Percentiles rank a stretch among this genome's conserved stretches.
These are phyloP conservation scores for Cephus pygmeus DNA, from an alignment of 2,888 invertebrate genomes.

Conservation along the genomic window DNA sequence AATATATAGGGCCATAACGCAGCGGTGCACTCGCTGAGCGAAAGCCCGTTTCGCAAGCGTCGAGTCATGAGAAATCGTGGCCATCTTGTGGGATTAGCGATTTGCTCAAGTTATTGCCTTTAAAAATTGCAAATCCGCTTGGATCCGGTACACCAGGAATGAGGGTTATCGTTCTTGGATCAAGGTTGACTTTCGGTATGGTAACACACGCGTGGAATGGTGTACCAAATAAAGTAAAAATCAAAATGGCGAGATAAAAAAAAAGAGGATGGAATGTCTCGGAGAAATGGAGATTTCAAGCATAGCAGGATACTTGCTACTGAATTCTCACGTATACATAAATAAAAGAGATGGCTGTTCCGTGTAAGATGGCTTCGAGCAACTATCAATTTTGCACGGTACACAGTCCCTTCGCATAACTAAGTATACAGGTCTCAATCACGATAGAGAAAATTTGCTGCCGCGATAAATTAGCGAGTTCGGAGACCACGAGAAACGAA, in stretches of 20 bases:
- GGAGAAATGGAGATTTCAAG: not conserved
- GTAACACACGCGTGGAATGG: not conserved
- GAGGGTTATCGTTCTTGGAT: slow-evolving; percentile 12
- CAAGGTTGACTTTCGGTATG: slow-evolving; percentile 6
- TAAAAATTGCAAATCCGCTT: slow-evolving; percentile 43
- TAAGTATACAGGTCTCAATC: not conserved
- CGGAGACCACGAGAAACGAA: slow-evolving; percentile 45
- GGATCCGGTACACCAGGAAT: not conserved
- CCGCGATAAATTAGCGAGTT: not conserved
- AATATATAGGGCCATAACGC: slow-evolving; percentile 46
- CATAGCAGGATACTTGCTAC: not conserved
- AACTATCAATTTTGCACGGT: not conserved
- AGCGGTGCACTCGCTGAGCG: slow-evolving; percentile 30
- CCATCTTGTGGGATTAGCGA: slow-evolving; percentile 46
- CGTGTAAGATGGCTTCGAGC: not conserved
- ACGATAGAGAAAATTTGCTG: not conserved
- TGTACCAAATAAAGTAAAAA: not conserved
- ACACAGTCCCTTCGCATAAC: not conserved
- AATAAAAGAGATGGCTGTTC: not conserved
- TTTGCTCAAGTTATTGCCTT: slow-evolving; percentile 47
- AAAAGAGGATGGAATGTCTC: not conserved
- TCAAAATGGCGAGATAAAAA: not conserved
- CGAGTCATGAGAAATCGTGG: slow-evolving; percentile 35
- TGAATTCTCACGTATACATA: not conserved
- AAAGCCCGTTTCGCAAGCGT: slow-evolving; percentile 27